Percentiles rank a stretch among this genome's conserved stretches.
phyloP scores from a whole-genome alignment of 2,113 vertebrate species.

The Malurus cyaneus region DNA sequence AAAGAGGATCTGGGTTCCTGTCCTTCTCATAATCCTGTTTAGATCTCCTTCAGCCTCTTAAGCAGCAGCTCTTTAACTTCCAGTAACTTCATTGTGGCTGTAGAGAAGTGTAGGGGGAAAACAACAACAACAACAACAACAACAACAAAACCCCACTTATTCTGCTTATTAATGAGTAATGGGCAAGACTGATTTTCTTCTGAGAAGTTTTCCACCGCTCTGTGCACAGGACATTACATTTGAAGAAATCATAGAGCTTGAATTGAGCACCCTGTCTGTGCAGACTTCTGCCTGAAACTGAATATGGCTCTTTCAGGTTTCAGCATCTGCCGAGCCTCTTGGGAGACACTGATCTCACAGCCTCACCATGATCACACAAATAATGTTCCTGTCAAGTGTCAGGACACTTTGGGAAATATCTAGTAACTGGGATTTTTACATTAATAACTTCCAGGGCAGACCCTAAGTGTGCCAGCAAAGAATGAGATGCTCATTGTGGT shows the following conservation, averaged over 20 bases:
- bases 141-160: accelerated
- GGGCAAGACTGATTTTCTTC: background rate
- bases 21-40: background rate
- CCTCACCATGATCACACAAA: background rate
- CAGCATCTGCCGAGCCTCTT: background rate
- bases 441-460: background rate
- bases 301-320: background rate
- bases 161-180: background rate
- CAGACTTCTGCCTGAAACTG: background rate
- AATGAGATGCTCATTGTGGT: background rate
- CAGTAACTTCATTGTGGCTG: background rate
- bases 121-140: background rate
- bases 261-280: background rate
- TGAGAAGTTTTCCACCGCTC: background rate
- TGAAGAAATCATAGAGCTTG: background rate
- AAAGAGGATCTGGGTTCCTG: background rate
- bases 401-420: background rate
- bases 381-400: background rate
- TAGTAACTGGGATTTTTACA: background rate
- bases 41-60: background rate
- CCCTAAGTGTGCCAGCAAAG: background rate
- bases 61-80: background rate
- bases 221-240: background rate
- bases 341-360: background rate
- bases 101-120: accelerated